Evolutionary conservation across 2,113 vertebrate species (phyloP).

Genomic region (Penelope pileata): DNA sequence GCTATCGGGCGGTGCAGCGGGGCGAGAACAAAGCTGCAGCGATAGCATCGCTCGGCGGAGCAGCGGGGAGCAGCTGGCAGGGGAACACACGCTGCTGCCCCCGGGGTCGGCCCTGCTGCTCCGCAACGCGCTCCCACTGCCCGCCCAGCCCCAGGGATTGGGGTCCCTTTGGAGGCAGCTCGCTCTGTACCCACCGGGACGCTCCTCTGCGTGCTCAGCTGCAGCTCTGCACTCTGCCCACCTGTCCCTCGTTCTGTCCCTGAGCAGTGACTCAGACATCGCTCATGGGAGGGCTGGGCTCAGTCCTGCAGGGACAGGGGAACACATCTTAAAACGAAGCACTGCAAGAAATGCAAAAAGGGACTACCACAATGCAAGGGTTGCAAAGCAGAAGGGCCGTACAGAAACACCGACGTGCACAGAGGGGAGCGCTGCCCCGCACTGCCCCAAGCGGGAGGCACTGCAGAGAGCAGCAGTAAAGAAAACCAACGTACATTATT

Average conservation of each 20-base stretch:
- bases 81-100: background rate
- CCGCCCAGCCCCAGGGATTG: no score
- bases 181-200: no score
- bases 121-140: background rate
- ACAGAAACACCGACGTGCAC: background rate
- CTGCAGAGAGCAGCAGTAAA: background rate
- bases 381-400: background rate
- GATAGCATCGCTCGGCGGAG: background rate
- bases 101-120: background rate
- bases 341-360: background rate
- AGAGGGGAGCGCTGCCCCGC: background rate
- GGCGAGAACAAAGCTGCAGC: background rate
- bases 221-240: background rate
- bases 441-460: background rate
- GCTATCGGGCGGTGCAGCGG: background rate
- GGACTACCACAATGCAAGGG: background rate
- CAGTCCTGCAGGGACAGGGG: conserved; percentile 5
- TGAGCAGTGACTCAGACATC: conserved; percentile 27
- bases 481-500: background rate
- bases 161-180: no score
- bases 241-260: background rate
- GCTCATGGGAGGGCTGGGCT: conserved; percentile 21
- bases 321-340: conserved; percentile 50
- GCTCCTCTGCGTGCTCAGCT: background rate
- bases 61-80: background rate